Evolutionary conservation across 2,797 vertebrate species (phyloP).

Genomic region (Thamnophis elegans): DNA sequence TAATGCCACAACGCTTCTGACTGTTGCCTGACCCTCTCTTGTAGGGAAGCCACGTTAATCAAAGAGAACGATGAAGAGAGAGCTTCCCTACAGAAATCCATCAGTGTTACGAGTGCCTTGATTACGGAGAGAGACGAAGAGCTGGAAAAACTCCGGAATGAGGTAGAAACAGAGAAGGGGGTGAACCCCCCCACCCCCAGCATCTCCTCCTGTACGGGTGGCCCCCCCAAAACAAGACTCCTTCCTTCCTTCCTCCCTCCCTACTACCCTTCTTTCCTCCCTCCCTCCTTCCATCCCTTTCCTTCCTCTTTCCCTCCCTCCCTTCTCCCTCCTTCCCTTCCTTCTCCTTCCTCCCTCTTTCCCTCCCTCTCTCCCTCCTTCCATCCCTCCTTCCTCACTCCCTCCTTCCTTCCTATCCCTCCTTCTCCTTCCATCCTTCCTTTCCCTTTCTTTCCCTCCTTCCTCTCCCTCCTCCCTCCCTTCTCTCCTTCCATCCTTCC

Average conservation of each 20-base stretch:
- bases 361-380: too few relatives aligned
- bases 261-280: too few relatives aligned
- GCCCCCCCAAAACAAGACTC: not conserved
- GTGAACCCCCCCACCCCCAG: not conserved
- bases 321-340: too few relatives aligned
- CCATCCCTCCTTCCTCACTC: fast-evolving
- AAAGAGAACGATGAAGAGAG: slow-evolving; percentile 87
- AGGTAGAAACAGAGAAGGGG: slow-evolving; percentile 73
- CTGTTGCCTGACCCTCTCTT: slow-evolving; percentile 68
- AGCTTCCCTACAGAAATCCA: slow-evolving; percentile 82
- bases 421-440: too few relatives aligned
- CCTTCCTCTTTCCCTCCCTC: too few relatives aligned
- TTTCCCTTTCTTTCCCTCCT: too few relatives aligned
- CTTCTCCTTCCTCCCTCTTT: too few relatives aligned
- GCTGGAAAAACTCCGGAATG: slow-evolving; percentile 87
- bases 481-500: too few relatives aligned
- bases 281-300: too few relatives aligned
- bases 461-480: too few relatives aligned
- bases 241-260: too few relatives aligned
- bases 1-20: slow-evolving; percentile 26
- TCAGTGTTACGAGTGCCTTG: slow-evolving; percentile 81
- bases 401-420: too few relatives aligned
- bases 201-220: not conserved
- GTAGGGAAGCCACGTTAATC: slow-evolving; percentile 83
- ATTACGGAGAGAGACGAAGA: slow-evolving; percentile 88